Evolutionary conservation across 2,797 vertebrate genomes (phyloP).

Genomic region (Centropyge bicolor): DNA sequence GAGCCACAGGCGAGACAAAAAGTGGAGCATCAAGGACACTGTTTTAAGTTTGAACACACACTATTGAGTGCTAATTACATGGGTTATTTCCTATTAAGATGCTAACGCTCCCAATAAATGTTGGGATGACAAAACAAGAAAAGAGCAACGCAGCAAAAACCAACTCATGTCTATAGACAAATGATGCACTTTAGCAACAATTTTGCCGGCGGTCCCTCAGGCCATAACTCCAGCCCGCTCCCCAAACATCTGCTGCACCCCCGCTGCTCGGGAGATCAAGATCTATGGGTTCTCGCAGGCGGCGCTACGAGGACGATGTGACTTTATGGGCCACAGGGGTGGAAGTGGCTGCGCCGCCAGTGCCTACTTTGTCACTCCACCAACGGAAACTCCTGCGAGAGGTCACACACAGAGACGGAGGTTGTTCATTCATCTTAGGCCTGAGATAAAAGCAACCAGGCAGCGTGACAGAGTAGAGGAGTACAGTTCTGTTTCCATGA

Average conservation of each 20-base stretch:
- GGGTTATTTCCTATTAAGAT: neutral
- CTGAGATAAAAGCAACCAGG: neutral
- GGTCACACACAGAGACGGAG: constrained; percentile 13
- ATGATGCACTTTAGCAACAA: constrained; percentile 59
- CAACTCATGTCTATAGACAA: constrained; percentile 53
- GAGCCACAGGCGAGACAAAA: constrained; percentile 29
- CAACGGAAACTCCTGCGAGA: constrained; percentile 38
- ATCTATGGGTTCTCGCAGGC: constrained; percentile 64
- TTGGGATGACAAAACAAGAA: neutral
- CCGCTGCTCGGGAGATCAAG: constrained; percentile 62
- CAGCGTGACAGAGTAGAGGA: neutral
- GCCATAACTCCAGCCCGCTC: constrained; percentile 60
- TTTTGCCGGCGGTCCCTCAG: constrained; percentile 47
- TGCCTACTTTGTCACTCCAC: constrained; percentile 53
- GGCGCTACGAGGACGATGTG: constrained; percentile 42
- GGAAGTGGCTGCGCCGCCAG: constrained; percentile 38
- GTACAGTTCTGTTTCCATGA: neutral
- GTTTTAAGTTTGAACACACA: constrained; percentile 17
- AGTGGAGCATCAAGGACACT: constrained; percentile 18
- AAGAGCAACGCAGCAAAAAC: constrained; percentile 20
- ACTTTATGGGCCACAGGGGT: constrained; percentile 53
- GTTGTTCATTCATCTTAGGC: constrained; percentile 13
- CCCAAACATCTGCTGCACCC: constrained; percentile 70
- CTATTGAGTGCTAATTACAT: constrained; percentile 13
- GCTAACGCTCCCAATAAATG: neutral